phyloP scores from a whole-genome alignment of 2,888 invertebrate genomes.

The Tubulanus polymorphus region DNA sequence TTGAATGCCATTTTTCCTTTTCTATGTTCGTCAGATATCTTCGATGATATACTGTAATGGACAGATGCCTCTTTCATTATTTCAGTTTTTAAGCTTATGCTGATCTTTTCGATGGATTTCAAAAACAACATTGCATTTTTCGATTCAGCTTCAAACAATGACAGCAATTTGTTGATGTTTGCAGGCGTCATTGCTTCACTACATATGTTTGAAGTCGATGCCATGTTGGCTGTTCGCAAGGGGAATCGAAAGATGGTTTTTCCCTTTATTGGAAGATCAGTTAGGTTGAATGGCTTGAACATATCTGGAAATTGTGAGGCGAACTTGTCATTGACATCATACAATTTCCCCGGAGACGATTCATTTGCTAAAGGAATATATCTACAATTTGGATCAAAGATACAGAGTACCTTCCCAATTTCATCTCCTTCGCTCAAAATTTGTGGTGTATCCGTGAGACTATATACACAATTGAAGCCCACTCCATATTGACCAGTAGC shows the following conservation, averaged over 20 bases:
- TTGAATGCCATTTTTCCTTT: neutral
- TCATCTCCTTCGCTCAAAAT: conserved; percentile 26
- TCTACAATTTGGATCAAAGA: conserved; percentile 40
- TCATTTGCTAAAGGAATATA: conserved; percentile 28
- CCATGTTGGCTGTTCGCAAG: conserved; percentile 12
- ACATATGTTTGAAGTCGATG: conserved; percentile 8
- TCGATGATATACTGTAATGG: too few species aligned
- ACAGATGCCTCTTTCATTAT: too few species aligned
- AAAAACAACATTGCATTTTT: neutral
- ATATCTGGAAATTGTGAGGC: conserved; percentile 5
- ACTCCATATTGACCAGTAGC: conserved; percentile 37
- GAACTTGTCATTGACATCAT: conserved; percentile 16
- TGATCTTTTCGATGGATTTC: too few species aligned
- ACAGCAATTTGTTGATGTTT: conserved; percentile 5
- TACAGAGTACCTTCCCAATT: conserved; percentile 32
- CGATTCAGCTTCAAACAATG: neutral
- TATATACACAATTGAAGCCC: conserved; percentile 38
- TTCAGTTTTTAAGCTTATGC: too few species aligned
- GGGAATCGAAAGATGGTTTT: neutral
- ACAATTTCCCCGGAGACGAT: conserved; percentile 24
- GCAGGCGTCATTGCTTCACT: conserved; percentile 1
- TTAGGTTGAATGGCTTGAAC: neutral
- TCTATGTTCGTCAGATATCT: neutral
- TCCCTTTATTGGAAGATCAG: neutral
- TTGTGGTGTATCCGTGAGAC: conserved; percentile 35